Percentiles rank a stretch among this genome's conserved stretches.
These are phyloP conservation scores for Temnothorax curvispinosus DNA, from an alignment of 1,140 invertebrate genomes.

Conservation along the genomic window DNA sequence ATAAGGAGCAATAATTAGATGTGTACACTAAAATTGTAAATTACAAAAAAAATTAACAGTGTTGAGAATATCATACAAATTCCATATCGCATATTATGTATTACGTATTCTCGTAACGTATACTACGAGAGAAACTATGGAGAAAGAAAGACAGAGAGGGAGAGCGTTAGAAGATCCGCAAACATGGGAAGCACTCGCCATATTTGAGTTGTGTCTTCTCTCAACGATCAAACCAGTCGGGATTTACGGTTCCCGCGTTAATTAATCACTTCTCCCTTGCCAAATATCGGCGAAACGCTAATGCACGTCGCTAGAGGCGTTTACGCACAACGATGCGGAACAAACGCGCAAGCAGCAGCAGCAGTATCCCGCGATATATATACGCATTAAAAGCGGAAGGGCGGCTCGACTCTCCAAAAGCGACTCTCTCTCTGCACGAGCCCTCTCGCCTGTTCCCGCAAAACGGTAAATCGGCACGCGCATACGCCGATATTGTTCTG, in stretches of 20 bases:
- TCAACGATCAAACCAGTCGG: background rate
- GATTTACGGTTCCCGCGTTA: constrained; percentile 22
- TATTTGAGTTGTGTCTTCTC: background rate
- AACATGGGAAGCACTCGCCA: background rate
- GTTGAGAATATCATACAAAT: background rate
- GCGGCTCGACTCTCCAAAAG: background rate
- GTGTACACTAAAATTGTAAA: background rate
- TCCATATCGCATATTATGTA: background rate
- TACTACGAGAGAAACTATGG: background rate
- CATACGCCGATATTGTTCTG: background rate
- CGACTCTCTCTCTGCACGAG: background rate
- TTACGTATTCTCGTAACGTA: too few species aligned
- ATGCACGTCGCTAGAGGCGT: constrained; percentile 7
- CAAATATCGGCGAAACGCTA: constrained; percentile 39
- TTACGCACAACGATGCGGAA: background rate
- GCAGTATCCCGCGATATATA: background rate
- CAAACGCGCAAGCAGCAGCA: background rate
- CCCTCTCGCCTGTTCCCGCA: background rate
- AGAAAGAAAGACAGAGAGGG: background rate
- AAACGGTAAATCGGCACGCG: constrained; percentile 25
- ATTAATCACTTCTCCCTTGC: constrained; percentile 32
- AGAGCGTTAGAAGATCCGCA: background rate
- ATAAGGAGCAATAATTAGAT: background rate
- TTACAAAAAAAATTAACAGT: background rate
- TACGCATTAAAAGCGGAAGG: constrained; percentile 14